A percentile compares a stretch with the other conserved stretches of the same genome.
phyloP scores from a whole-genome alignment of 2,113 vertebrate species.

The Sisor rabdophorus region DNA sequence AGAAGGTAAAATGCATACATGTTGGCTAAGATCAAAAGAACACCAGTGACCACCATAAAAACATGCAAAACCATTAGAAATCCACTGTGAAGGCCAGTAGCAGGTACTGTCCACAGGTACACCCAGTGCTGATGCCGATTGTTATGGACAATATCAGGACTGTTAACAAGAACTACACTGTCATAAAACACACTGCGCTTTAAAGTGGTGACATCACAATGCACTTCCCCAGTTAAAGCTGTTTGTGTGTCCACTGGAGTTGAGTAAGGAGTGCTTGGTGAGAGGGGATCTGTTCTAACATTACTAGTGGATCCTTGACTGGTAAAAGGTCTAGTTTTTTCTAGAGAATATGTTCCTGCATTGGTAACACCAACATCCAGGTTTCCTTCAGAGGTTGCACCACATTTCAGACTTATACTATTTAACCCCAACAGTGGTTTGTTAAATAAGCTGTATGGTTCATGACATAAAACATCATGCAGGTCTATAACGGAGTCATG shows the following conservation, averaged over 20 bases:
- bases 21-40: conserved; percentile 55
- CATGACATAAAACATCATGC: conserved; percentile 52
- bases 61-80: conserved; percentile 66
- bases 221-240: neutral
- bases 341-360: neutral
- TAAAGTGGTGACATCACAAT: too few species aligned
- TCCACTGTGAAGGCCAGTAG: conserved; percentile 57
- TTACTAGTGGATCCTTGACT: neutral
- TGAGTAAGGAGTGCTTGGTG: neutral
- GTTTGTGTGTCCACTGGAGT: too few species aligned
- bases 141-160: conserved; percentile 67
- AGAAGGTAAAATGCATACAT: conserved; percentile 56
- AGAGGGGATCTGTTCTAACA: neutral
- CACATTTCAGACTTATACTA: conserved; percentile 52
- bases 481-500: conserved; percentile 52
- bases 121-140: conserved; percentile 70
- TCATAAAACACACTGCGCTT: conserved; percentile 45
- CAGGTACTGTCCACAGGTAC: conserved; percentile 83
- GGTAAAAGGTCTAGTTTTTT: neutral
- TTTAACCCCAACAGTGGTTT: conserved; percentile 51
- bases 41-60: conserved; percentile 54
- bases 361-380: neutral
- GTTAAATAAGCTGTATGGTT: conserved; percentile 38
- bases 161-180: conserved; percentile 55
- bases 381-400: neutral